Evolutionary conservation across 2,888 invertebrate genomes (phyloP), one percentile per base, ranked within the genome.

Genomic region (Neocrepidodera transversa): DNA sequence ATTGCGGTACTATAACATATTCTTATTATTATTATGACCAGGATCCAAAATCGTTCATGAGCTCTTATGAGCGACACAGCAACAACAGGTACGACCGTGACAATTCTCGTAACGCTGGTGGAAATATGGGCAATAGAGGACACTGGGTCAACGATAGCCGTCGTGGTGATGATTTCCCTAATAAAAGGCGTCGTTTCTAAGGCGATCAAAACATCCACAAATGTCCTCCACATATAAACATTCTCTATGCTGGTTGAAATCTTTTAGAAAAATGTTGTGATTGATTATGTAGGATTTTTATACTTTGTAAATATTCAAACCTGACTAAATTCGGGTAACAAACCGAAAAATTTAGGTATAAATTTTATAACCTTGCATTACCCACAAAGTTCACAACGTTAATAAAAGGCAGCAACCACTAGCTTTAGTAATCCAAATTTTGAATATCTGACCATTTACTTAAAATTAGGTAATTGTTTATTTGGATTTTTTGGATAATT

Each of bases 111-210:
- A 58, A 63, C 54, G 56, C 62, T 60, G 61, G 62, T 45, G 62
- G 57, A 52, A 57, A 45, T 47, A 53, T 58, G 50, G 65, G 62
- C 28, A 60, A 66, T 45, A 59, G 65, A 60, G 62, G 73, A 61
- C 73, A 72, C 68, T 73, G 73, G 73, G 72, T 73, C 69, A 72
- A 63, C 71, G 72, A 72, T 71, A 71, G 71, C 64, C 69, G 72
- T 17, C 71, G 72, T 63, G 71, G 69, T 62, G 73, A 73, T 49
- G 71, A 72, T 65, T 72, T 69, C 64, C 69, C 71, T 59, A 68
- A 60, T 69, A 73, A 73, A 71, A 69, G 73, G 50, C 73, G 73
- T 30, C 69, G 73, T 52, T 72, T 70, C 65, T 73, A 71, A 69
- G 47, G 55, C 40, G 43, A 26, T 40, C 45, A 38, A 50, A 40